These are phyloP conservation scores for Misgurnus mizolepis DNA, from an alignment of 2,113 vertebrate species.

Conservation along the genomic window DNA sequence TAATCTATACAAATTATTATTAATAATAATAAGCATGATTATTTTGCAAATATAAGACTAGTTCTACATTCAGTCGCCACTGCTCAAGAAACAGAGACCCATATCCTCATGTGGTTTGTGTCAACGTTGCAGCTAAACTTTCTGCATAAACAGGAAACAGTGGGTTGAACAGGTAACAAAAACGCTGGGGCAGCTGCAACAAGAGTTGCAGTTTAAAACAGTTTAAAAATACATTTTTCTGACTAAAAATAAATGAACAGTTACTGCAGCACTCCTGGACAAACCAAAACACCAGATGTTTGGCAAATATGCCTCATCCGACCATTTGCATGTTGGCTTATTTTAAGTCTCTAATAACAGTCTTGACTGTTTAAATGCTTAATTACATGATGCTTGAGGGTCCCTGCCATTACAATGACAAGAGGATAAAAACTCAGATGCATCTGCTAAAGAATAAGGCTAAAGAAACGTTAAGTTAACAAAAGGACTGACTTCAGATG, in stretches of 20 bases:
- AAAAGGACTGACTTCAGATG: not conserved
- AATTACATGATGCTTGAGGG: slow-evolving; percentile 35
- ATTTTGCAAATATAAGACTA: not conserved
- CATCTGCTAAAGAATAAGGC: slow-evolving; percentile 20
- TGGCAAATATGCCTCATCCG: slow-evolving; percentile 4
- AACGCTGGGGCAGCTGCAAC: not conserved
- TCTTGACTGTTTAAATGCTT: slow-evolving; percentile 40
- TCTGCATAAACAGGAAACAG: slow-evolving; percentile 29
- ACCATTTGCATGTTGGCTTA: slow-evolving; percentile 25
- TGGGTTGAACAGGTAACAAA: not conserved
- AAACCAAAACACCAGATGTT: slow-evolving; percentile 40
- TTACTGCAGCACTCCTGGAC: not conserved
- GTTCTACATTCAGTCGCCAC: not conserved
- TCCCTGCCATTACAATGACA: slow-evolving; percentile 45
- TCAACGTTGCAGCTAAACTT: not conserved
- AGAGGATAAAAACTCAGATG: slow-evolving; percentile 40
- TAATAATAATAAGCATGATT: not conserved
- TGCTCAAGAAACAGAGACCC: not conserved
- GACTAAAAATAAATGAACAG: not conserved
- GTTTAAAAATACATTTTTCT: not conserved
- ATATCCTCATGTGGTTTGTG: not conserved
- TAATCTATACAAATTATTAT: not conserved
- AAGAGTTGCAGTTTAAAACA: not conserved
- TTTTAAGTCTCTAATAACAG: slow-evolving; percentile 49
- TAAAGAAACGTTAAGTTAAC: slow-evolving; percentile 7